A percentile compares a stretch with the other conserved stretches of the same genome.
Evolutionary conservation across 2,113 vertebrate genomes (phyloP).

Genomic region (Charadrius vociferus): DNA sequence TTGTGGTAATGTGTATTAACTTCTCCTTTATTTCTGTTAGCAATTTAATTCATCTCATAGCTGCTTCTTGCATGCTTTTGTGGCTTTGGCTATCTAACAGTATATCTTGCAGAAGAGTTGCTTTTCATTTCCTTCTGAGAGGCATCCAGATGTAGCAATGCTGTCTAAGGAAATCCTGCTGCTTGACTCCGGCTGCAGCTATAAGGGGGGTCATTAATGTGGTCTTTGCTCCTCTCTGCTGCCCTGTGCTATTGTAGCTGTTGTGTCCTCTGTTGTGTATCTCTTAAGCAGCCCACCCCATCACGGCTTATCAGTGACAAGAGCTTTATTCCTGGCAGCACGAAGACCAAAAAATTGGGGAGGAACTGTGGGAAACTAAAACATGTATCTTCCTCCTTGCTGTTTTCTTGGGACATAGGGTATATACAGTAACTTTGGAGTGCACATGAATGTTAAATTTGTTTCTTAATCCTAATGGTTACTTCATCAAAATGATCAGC

Average conservation of each 20-base stretch:
- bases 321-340: neutral
- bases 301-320: neutral
- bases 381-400: neutral
- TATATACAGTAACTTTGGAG: neutral
- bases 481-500: neutral
- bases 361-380: neutral
- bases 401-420: neutral
- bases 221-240: neutral
- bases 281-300: neutral
- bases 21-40: neutral
- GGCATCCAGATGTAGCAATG: neutral
- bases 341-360: neutral
- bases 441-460: neutral
- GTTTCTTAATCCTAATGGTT: neutral
- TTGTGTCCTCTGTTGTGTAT: neutral
- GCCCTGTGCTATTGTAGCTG: neutral
- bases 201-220: neutral
- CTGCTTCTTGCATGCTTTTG: neutral
- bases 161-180: neutral
- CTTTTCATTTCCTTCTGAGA: slow-evolving; percentile 12
- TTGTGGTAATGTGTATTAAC: neutral
- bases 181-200: neutral
- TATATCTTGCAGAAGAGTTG: neutral
- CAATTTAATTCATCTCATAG: neutral
- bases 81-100: neutral